Evolutionary conservation across 1,140 invertebrate genomes (phyloP), one percentile per base, ranked within the genome.

Genomic region (Diplogasteroides magnus): DNA sequence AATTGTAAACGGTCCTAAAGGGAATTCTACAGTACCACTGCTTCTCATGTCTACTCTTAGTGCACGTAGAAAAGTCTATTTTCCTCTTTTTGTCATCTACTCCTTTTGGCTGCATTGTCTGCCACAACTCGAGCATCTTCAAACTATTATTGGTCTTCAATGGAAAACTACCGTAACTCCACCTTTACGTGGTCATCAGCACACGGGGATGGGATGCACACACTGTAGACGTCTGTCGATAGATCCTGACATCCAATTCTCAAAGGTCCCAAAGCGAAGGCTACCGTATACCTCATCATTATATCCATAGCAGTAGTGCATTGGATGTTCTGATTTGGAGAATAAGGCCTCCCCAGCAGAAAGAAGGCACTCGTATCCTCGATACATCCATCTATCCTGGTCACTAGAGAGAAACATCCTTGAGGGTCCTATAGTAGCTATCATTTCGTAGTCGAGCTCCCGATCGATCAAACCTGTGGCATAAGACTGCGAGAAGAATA

Each of bases 311-410:
- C 80, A 82, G 62, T 82, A 82, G 61, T 83, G 79, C 58, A 82
- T 59, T 13, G 80, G 80, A 65, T 82, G 77, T 64, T 82, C 71
- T 2, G 77, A 80, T 14, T 76, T 77, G 2, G 76, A 78, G 68
- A 81, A 82, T 29, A 72, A 63, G 2, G 77, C 78, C 61, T 82
- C 80, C 3, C 81, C 80, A 26, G 80, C 80, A 2, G 81, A 69
- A 37, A 79, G 71, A n/a, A 82, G 64, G 61, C 80, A 82, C 68
- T 81, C 76, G 57, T 82, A 83, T 11, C 81, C 79, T 32, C 74
- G 58, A 62, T 77, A 82, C 26, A 82, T 76, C 80, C 80, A 82
- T 37, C 80, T 72, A 65, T 82, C 80, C 48, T 81, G 79, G 66
- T 81, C 79, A 6, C 79, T 69, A 25, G 72, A 76, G 2, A 68